Conservation (phyloP, 2,888 invertebrate genomes). For the Drosophila demipolita region DNA sequence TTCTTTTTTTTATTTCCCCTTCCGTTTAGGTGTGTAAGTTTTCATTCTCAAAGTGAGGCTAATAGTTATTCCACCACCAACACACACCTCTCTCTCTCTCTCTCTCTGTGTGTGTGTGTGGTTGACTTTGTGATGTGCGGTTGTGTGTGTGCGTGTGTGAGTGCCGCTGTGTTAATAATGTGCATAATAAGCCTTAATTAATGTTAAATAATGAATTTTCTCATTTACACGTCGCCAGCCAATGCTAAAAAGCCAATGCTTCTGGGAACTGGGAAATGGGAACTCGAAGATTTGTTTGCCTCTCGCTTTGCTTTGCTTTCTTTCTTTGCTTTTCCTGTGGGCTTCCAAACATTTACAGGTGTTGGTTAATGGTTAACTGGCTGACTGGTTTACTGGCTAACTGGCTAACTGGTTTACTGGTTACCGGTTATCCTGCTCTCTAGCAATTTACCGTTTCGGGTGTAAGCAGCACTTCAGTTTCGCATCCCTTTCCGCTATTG, state of each 20-base stretch:
- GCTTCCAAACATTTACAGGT: constrained; percentile 61
- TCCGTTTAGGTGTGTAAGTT: constrained; percentile 26
- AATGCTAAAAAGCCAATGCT: constrained; percentile 60
- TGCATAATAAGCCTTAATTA: constrained; percentile 80
- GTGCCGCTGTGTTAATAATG: constrained; percentile 72
- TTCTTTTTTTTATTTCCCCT: constrained; percentile 36
- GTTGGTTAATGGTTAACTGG: constrained; percentile 26
- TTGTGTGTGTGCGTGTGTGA: constrained; percentile 14
- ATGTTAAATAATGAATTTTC: constrained; percentile 81
- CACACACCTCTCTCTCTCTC: constrained; percentile 33
- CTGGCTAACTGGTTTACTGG: constrained; percentile 1
- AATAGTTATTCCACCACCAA: constrained; percentile 58
- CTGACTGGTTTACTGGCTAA: not conserved
- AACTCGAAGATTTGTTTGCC: constrained; percentile 21
- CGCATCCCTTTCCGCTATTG: constrained; percentile 38
- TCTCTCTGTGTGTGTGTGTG: constrained; percentile 44
- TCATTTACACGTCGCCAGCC: constrained; percentile 69
- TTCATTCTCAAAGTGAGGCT: constrained; percentile 20
- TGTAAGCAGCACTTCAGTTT: constrained; percentile 16
- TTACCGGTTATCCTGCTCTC: not conserved
- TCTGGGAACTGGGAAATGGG: constrained; percentile 12
- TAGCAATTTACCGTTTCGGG: not conserved
- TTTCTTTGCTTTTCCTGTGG: constrained; percentile 48
- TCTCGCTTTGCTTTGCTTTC: constrained; percentile 46
- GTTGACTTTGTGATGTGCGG: constrained; percentile 26